phyloP scores from a whole-genome alignment of 2,113 vertebrate species.

The Corythornis vintsioides region DNA sequence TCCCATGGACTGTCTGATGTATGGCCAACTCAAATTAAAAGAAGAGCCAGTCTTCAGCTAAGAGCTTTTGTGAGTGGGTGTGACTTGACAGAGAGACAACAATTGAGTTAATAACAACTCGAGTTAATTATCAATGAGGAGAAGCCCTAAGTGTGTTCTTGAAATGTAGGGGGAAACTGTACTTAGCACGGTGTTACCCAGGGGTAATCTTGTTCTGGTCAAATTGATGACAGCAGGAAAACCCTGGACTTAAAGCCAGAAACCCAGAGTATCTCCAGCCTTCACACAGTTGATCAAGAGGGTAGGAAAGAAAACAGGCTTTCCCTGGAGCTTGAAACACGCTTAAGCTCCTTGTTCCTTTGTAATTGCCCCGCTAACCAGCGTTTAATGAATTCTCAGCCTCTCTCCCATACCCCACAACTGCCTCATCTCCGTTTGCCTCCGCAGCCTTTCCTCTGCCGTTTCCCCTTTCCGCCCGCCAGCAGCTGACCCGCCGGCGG shows the following conservation, averaged over 20 bases:
- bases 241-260: not conserved
- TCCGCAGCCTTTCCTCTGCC: conserved; percentile 4
- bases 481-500: not conserved
- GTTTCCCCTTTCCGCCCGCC: conserved; percentile 26
- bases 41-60: conserved; percentile 48
- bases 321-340: not conserved
- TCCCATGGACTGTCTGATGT: conserved; percentile 45
- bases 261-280: not conserved
- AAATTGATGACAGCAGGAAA: not conserved
- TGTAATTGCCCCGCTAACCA: not conserved
- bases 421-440: not conserved
- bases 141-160: not conserved
- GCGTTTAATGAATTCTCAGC: not conserved
- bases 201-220: not conserved
- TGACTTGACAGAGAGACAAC: conserved; percentile 51
- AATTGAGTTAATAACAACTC: conserved; percentile 49
- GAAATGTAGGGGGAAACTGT: conserved; percentile 21
- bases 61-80: conserved; percentile 58
- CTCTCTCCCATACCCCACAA: not conserved
- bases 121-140: conserved; percentile 57
- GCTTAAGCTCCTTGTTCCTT: not conserved
- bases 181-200: not conserved
- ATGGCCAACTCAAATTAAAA: conserved; percentile 65
- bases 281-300: not conserved
- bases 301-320: not conserved